These are phyloP conservation scores for Cygnus atratus DNA, from an alignment of 2,113 vertebrate species.

Conservation along the genomic window DNA sequence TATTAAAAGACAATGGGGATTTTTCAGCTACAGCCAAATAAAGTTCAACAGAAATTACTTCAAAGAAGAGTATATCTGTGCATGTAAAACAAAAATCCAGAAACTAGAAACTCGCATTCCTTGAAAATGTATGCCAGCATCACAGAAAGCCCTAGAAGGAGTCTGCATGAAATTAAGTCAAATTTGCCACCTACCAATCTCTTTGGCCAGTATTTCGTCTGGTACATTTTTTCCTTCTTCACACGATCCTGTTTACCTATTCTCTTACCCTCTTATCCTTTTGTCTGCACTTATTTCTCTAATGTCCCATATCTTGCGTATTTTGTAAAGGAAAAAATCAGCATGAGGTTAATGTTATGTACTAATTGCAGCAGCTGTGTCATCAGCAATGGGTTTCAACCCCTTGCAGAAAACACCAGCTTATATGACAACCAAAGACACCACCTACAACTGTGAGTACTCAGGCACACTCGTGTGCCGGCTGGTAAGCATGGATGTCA, in stretches of 20 bases:
- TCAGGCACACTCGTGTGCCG: not conserved
- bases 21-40: not conserved
- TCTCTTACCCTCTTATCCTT: not conserved
- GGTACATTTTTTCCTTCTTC: not conserved
- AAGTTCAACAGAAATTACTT: not conserved
- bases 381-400: not conserved
- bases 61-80: not conserved
- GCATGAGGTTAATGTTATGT: not conserved
- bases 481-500: not conserved
- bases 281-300: not conserved
- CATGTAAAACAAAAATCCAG: not conserved
- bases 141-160: not conserved
- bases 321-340: not conserved
- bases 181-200: not conserved
- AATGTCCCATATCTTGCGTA: not conserved
- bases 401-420: not conserved
- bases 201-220: not conserved
- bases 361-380: not conserved
- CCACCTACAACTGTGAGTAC: not conserved
- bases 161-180: not conserved
- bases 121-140: not conserved
- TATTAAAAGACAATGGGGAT: conserved; percentile 1
- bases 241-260: not conserved
- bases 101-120: not conserved
- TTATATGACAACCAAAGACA: not conserved